phyloP scores from a whole-genome alignment of 2,113 vertebrate genomes.

The Prinia subflava region DNA sequence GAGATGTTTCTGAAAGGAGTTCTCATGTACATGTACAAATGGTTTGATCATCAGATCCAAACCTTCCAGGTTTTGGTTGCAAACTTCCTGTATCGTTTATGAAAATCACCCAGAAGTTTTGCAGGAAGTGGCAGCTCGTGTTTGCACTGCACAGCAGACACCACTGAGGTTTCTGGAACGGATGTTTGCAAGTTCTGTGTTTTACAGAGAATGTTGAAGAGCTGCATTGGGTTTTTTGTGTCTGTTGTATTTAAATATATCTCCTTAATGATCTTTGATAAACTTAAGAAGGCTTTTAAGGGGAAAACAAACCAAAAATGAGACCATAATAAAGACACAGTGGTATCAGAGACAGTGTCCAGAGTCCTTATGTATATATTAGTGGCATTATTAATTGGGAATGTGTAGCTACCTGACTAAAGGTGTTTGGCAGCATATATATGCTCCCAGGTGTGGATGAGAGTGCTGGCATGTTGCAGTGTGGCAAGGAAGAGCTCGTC shows the following conservation, averaged over 20 bases:
- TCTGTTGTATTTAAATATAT: not conserved
- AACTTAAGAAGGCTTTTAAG: not conserved
- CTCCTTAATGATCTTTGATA: not conserved
- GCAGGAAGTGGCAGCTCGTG: not conserved
- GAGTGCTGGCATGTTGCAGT: rapidly evolving
- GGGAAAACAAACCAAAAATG: not conserved
- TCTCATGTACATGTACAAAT: rapidly evolving
- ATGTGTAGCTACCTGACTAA: not conserved
- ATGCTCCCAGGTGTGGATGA: not conserved
- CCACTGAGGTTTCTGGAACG: not conserved
- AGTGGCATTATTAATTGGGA: not conserved
- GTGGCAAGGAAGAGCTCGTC: not conserved
- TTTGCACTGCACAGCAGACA: not conserved
- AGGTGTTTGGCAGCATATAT: not conserved
- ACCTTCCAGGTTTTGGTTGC: not conserved
- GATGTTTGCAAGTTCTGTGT: not conserved
- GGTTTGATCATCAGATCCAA: not conserved
- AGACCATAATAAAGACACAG: not conserved
- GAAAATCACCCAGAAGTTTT: not conserved
- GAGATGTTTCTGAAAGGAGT: not conserved
- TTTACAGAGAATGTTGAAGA: not conserved
- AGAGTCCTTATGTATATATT: not conserved
- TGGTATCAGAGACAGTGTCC: not conserved
- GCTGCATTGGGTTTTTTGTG: not conserved
- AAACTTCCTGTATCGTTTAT: not conserved